These are phyloP conservation scores for Ditylenchus weischeri DNA, from an alignment of 2,888 invertebrate species.

Conservation along the genomic window DNA sequence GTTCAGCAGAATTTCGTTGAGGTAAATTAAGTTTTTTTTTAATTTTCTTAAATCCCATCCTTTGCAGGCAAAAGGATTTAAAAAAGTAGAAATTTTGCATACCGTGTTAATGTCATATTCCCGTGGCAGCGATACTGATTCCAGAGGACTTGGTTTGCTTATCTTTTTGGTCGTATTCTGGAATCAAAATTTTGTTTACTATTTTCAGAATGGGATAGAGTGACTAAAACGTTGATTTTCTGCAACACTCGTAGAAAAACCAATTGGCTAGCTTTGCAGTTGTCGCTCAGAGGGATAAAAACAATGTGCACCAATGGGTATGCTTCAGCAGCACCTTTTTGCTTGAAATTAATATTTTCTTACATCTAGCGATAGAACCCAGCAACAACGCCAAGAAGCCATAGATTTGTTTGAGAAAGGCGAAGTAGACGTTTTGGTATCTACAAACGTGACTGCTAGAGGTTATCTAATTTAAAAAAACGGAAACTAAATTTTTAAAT, in stretches of 20 bases:
- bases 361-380: conserved; percentile 21
- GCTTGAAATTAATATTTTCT: no score
- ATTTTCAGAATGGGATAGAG: conserved; percentile 9
- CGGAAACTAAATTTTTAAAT: no score
- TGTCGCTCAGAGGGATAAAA: conserved; percentile 16
- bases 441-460: conserved; percentile 22
- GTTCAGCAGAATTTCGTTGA: conserved; percentile 22
- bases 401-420: conserved; percentile 21
- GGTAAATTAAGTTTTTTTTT: conserved; percentile 6
- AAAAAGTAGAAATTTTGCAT: conserved; percentile 14
- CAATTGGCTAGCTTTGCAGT: conserved; percentile 25
- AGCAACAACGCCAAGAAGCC: conserved; percentile 22
- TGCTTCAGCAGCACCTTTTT: background rate
- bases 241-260: conserved; percentile 25
- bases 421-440: conserved; percentile 23
- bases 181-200: background rate
- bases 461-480: background rate
- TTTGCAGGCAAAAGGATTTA: conserved; percentile 6
- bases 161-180: no score
- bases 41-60: background rate
- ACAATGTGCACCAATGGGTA: conserved; percentile 20
- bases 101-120: conserved; percentile 7
- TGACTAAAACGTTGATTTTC: conserved; percentile 16
- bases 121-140: conserved; percentile 12
- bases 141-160: conserved; percentile 17